These are phyloP conservation scores for Brachionus koreanus DNA, from an alignment of 1,140 invertebrate species.

Conservation along the genomic window DNA sequence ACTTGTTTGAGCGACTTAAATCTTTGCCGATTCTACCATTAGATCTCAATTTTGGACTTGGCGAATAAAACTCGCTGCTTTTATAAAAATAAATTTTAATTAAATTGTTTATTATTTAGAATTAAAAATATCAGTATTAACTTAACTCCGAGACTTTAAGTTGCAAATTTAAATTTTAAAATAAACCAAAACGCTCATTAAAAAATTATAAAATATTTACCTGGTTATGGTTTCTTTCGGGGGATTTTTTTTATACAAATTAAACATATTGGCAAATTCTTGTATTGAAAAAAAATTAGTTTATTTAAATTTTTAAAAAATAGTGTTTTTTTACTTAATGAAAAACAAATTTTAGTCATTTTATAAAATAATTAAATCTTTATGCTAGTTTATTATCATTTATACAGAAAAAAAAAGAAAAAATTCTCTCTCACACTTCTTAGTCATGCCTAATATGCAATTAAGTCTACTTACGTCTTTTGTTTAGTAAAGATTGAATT, in stretches of 20 bases:
- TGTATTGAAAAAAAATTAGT: background rate
- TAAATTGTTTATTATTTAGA: background rate
- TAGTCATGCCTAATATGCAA: background rate
- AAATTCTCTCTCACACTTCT: background rate
- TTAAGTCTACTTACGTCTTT: background rate
- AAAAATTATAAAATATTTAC: constrained; percentile 27
- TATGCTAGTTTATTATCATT: background rate
- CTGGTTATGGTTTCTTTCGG: background rate
- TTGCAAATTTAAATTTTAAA: background rate
- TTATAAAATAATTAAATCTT: background rate
- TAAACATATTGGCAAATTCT: constrained; percentile 44
- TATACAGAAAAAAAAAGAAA: background rate
- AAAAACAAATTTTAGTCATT: background rate
- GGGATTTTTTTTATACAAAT: constrained; percentile 34
- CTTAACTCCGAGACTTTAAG: background rate
- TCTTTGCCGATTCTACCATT: background rate
- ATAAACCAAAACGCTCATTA: background rate
- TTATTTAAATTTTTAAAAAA: background rate
- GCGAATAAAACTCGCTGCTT: constrained; percentile 3
- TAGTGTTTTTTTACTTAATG: background rate
- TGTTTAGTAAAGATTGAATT: background rate
- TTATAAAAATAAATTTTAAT: background rate
- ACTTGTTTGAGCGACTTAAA: background rate
- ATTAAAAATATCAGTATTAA: background rate
- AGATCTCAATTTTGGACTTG: background rate